These are phyloP conservation scores for Aurelia coerulea DNA, from an alignment of 30 jellyfish, hydroid and myxozoan genomes.

Conservation along the genomic window DNA sequence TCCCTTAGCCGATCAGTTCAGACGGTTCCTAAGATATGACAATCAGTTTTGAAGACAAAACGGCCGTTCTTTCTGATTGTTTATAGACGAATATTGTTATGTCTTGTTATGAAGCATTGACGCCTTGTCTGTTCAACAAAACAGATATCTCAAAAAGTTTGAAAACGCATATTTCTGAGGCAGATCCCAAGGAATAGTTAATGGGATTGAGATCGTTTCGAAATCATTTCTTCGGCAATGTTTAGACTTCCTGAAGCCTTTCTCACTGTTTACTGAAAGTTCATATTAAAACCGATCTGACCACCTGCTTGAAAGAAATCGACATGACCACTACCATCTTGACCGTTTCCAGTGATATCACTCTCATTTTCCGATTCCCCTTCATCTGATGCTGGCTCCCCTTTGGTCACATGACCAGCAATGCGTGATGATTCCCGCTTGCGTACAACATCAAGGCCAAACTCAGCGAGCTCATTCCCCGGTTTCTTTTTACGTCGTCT, in stretches of 20 bases:
- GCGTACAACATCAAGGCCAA: conserved; percentile 33
- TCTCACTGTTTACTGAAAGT: conserved; percentile 7
- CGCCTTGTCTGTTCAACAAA: no score
- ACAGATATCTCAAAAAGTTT: no score
- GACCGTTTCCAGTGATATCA: conserved; percentile 55
- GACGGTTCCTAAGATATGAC: no score
- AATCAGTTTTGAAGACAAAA: no score
- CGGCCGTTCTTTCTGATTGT: no score
- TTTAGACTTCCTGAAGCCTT: not conserved
- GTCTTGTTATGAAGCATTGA: no score
- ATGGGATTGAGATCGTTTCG: not conserved
- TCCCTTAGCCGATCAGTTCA: no score
- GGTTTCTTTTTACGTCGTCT: conserved; percentile 56
- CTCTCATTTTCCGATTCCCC: conserved; percentile 52
- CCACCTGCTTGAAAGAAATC: conserved; percentile 57
- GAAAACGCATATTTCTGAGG: no score
- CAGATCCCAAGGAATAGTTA: no score
- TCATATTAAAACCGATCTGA: conserved; percentile 45
- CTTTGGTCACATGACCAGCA: conserved; percentile 18
- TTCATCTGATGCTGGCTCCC: conserved; percentile 24
- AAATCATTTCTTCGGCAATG: not conserved
- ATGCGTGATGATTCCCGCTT: conserved; percentile 23
- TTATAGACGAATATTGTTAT: no score
- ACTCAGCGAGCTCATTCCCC: conserved; percentile 15
- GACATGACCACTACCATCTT: conserved; percentile 29